Base-by-base conservation (phyloP, 2,888 invertebrate species). In the Dorcus parallelipipedus region DNA sequence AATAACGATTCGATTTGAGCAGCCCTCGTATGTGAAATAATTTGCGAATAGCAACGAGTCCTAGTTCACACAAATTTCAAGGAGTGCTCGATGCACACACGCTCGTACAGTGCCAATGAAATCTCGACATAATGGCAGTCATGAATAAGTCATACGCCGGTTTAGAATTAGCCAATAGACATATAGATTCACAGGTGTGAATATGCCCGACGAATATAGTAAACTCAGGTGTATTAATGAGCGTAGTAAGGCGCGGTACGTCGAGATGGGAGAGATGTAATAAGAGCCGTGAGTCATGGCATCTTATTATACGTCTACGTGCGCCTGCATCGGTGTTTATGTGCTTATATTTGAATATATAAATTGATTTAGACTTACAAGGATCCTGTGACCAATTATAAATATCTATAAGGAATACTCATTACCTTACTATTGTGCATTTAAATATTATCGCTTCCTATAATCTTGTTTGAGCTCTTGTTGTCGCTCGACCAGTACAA, bases 331-430 rank as follows among this genome's bases (percentile, higher is more conserved):
- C 51, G 59, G 54, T 60, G 70, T 69, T 71, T 71, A 71, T 71
- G 69, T 67, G 71, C 69, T 71, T 72, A 69, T 64, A 73, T 72
- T 71, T 71, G 67, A 72, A 73, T 73, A 70, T 60, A 72, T 71
- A 73, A 72, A 71, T 71, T 69, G 71, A 72, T 71, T 72, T 67
- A 67, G 65, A 64, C 68, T 64, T 68, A 69, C 67, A 68, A 65
- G 67, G 67, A 64, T 63, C 65, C 64, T 68, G 66, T 67, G 68
- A 69, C 68, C 69, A 67, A 72, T 72, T 69, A 54, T 59, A 48
- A 59, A 55, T 51, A 56, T 56, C 59, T 55, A 59, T 56, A 55
- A 55, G 55, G 52, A 51, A 55, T 51, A 51, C 47, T 49, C 49
- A 50, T 54, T 54, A 54, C 38, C 43, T 23, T 41, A 53, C 53